Percentiles rank a stretch among this genome's conserved stretches.
Evolutionary conservation across 2,113 vertebrate genomes (phyloP).

Genomic region (Caretta caretta): DNA sequence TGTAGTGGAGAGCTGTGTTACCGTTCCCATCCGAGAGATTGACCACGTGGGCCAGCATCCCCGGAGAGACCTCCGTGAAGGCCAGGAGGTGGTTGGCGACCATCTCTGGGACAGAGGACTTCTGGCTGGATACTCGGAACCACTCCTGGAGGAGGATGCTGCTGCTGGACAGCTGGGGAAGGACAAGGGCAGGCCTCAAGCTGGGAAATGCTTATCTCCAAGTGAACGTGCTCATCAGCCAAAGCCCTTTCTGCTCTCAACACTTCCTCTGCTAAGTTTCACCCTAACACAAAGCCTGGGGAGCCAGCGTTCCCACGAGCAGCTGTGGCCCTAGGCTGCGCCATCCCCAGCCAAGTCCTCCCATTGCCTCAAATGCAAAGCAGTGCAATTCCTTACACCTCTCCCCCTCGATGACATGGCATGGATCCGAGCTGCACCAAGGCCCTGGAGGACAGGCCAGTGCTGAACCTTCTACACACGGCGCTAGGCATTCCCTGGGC

Average conservation of each 20-base stretch:
- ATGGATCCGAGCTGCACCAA: neutral
- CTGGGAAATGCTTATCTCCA: neutral
- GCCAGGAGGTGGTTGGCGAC: conserved; percentile 90
- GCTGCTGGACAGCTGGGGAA: conserved; percentile 83
- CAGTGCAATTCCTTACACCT: neutral
- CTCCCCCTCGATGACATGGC: neutral
- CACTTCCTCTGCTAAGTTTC: neutral
- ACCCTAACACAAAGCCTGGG: neutral
- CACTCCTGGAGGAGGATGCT: conserved; percentile 91
- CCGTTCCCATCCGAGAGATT: conserved; percentile 94
- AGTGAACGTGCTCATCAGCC: neutral
- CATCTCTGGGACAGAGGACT: conserved; percentile 76
- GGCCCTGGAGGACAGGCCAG: neutral
- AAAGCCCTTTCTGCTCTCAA: neutral
- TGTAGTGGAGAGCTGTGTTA: conserved; percentile 97
- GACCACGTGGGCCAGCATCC: conserved; percentile 87
- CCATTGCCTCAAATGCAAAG: neutral
- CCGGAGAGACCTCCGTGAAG: conserved; percentile 82
- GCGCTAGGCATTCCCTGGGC: neutral
- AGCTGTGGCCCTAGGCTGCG: neutral
- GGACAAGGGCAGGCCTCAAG: neutral
- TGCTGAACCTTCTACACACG: neutral
- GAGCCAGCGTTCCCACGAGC: neutral
- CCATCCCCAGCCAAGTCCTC: neutral
- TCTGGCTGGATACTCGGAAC: conserved; percentile 94